These are phyloP conservation scores for Mobula hypostoma DNA, from an alignment of 2,113 vertebrate species.

Conservation along the genomic window DNA sequence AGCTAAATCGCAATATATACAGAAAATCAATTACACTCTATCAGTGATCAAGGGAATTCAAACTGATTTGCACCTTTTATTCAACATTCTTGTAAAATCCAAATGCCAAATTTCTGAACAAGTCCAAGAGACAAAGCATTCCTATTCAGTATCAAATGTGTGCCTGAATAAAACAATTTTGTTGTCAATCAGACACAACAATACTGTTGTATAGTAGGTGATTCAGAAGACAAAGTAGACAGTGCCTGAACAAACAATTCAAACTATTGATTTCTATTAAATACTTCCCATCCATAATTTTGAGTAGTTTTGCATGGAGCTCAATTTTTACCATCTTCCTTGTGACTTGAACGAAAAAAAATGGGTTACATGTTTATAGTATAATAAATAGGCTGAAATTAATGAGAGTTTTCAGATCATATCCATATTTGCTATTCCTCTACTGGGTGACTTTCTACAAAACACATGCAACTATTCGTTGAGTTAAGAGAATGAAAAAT, in stretches of 20 bases:
- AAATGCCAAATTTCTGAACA: background rate
- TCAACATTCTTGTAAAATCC: background rate
- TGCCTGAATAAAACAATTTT: background rate
- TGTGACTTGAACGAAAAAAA: too few species aligned
- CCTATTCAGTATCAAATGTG: background rate
- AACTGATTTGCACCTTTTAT: background rate
- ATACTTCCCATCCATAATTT: background rate
- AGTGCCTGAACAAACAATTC: background rate
- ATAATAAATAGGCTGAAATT: too few species aligned
- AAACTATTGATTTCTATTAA: background rate
- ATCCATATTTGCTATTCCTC: too few species aligned
- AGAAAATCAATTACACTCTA: background rate
- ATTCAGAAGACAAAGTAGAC: background rate
- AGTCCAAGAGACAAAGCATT: background rate
- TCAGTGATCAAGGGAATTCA: conserved; percentile 8
- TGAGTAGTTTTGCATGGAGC: background rate
- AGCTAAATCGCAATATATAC: background rate
- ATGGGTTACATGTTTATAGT: too few species aligned
- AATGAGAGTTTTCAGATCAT: too few species aligned
- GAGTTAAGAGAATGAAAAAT: too few species aligned
- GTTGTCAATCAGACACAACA: background rate
- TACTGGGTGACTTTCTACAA: too few species aligned
- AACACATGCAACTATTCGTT: too few species aligned
- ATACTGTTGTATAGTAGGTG: background rate
- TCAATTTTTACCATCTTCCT: background rate